Base-by-base conservation (phyloP, 2,113 vertebrate species). In the Vulpes vulpes region DNA sequence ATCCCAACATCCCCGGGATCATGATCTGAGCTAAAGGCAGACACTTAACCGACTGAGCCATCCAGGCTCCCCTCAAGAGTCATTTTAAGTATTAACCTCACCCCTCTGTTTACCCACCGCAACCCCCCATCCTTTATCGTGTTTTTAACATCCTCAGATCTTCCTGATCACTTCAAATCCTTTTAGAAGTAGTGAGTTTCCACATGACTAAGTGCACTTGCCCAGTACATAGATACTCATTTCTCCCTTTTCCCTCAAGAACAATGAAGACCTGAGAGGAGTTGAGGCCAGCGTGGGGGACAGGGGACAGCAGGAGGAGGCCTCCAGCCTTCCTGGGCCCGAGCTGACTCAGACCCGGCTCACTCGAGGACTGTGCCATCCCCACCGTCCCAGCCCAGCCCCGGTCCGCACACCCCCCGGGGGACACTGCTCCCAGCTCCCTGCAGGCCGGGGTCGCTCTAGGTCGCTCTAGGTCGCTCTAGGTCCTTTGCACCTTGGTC, bases 371-470 rank as follows among this genome's bases (percentile, higher is more conserved):
- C 53, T 25, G 30, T 10, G 3, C 27, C 43, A 1, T 12, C 27
- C 55, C 59, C 53, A 2, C 53, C 11, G 0, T 14, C n/a, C 30
- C 8, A 20, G 53, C 60, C 32, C 35, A 62, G 43, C 11, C 49
- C 12, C 3, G 0, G 23, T 11, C 38, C 19, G 2, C 73, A 23
- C 25, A 1, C 3, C 79, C 23, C 3, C 38, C 4, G 62, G 43
- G 35, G 7, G 15, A 10, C 25, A 8, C 23, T 1, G 32, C 5
- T 25, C 12, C 27, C 9, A 0, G 7, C 49, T n/a, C 9, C 76
- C 79, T 0, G 65, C n/a, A 32, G 12, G 5, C 14, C 0, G 0
- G 2, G 6, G 43, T 43, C 1, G 17, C n/a, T 1, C 22, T 12
- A 10, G 14, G 27, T 43, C 43, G 43, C 43, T 43, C 43, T 43